These are phyloP conservation scores for Myotis yumanensis DNA, from an alignment of 2,113 vertebrate species.

Conservation along the genomic window DNA sequence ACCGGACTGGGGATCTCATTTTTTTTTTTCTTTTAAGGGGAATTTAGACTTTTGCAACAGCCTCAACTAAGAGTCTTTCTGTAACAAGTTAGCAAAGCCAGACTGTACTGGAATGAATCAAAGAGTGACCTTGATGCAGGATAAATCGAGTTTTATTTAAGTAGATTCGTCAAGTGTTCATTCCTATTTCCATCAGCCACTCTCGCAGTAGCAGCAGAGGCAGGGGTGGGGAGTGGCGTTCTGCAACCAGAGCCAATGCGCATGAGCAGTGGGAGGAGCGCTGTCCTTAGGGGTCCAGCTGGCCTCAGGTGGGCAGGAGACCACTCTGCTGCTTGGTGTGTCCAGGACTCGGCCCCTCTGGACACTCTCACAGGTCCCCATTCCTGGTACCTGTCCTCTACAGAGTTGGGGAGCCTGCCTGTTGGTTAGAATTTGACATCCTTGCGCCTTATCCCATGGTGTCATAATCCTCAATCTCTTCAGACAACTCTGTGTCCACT, in stretches of 20 bases:
- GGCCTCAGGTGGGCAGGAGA: background rate
- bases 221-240: too few relatives aligned
- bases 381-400: background rate
- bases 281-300: fast-evolving
- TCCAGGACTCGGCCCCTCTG: background rate
- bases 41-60: background rate
- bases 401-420: background rate
- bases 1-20: background rate
- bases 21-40: background rate
- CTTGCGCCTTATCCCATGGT: background rate
- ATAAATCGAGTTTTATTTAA: background rate
- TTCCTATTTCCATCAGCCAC: background rate
- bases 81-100: background rate
- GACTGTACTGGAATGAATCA: background rate
- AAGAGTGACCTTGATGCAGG: background rate
- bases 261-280: fast-evolving
- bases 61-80: background rate
- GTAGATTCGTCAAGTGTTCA: background rate
- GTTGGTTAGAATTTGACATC: background rate
- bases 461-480: background rate
- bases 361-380: background rate
- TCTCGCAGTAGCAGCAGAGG: background rate
- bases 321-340: background rate
- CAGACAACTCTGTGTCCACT: background rate
- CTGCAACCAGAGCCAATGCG: fast-evolving